Evolutionary conservation across 2,113 vertebrate genomes (phyloP).

Genomic region (Xiphias gladius): DNA sequence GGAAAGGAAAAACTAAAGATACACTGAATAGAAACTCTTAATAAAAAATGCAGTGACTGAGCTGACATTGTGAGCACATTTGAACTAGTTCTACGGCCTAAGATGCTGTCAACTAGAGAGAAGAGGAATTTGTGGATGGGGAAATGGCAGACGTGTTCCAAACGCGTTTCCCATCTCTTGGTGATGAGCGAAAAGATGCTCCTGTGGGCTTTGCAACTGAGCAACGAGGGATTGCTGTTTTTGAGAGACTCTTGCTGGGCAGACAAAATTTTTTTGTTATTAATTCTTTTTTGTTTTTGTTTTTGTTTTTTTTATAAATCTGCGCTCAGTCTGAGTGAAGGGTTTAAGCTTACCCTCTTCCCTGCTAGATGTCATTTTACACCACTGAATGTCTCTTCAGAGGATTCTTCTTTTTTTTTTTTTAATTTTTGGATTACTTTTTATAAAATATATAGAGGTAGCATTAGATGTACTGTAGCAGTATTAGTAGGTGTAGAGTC

Average conservation of each 20-base stretch:
- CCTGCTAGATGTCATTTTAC: constrained; percentile 51
- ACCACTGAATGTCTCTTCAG: constrained; percentile 32
- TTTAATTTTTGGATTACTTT: constrained; percentile 35
- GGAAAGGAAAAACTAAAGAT: background rate
- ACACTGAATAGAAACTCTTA: constrained; percentile 41
- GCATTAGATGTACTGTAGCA: constrained; percentile 74
- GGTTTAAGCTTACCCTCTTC: constrained; percentile 41
- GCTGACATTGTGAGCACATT: constrained; percentile 42
- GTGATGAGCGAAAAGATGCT: constrained; percentile 38
- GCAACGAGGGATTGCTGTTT: constrained; percentile 7
- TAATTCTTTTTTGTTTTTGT: background rate
- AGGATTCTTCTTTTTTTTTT: constrained; percentile 32
- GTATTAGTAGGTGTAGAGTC: constrained; percentile 54
- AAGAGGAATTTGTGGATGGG: constrained; percentile 22
- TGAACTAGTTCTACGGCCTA: constrained; percentile 43
- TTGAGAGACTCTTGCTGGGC: constrained; percentile 13
- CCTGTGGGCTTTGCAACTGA: constrained; percentile 29
- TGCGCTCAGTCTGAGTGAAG: constrained; percentile 39
- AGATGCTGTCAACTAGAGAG: constrained; percentile 33
- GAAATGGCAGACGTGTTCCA: constrained; percentile 23
- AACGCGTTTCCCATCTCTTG: constrained; percentile 23
- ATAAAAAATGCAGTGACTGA: constrained; percentile 41
- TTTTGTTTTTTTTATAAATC: constrained; percentile 40
- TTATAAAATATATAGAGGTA: constrained; percentile 66
- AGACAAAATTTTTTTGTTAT: constrained; percentile 38